Evolutionary conservation across 2,888 invertebrate species (phyloP).

Genomic region (Pollenia griseotomentosa): DNA sequence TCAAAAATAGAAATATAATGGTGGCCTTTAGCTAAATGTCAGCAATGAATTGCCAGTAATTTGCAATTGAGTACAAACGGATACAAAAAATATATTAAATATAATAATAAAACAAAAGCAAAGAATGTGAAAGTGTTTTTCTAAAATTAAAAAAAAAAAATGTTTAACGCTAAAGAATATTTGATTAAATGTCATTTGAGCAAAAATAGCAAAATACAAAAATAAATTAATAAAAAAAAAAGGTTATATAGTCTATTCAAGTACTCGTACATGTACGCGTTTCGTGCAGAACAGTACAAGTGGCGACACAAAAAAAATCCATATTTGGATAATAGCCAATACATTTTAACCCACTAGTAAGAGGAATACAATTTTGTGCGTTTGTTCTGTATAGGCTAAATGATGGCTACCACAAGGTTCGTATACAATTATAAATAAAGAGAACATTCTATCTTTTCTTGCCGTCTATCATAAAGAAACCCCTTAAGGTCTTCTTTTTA

Average conservation of each 20-base stretch:
- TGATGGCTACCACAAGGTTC: conserved; percentile 69
- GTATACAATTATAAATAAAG: conserved; percentile 12
- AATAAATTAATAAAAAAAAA: neutral
- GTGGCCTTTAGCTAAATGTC: conserved; percentile 28
- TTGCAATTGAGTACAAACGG: conserved; percentile 21
- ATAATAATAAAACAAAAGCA: neutral
- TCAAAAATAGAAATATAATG: conserved; percentile 24
- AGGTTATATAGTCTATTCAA: neutral
- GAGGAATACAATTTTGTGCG: conserved; percentile 10
- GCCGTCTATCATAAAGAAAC: neutral
- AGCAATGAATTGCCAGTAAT: conserved; percentile 26
- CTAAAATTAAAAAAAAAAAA: conserved; percentile 6
- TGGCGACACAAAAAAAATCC: conserved; percentile 68
- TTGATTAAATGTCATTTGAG: neutral
- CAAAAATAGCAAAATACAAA: neutral
- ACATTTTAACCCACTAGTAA: conserved; percentile 54
- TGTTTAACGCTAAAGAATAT: conserved; percentile 1
- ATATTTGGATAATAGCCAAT: conserved; percentile 73
- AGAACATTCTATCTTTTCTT: neutral
- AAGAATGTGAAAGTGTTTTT: neutral
- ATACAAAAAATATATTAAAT: neutral
- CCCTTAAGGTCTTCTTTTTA: neutral
- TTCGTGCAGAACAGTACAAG: conserved; percentile 29
- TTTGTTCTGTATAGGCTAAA: conserved; percentile 12
- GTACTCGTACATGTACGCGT: conserved; percentile 19